Percentiles rank a stretch among this genome's conserved stretches.
Evolutionary conservation across 2,797 vertebrate genomes (phyloP).

Genomic region (Sternarchorhynchus goeldii): DNA sequence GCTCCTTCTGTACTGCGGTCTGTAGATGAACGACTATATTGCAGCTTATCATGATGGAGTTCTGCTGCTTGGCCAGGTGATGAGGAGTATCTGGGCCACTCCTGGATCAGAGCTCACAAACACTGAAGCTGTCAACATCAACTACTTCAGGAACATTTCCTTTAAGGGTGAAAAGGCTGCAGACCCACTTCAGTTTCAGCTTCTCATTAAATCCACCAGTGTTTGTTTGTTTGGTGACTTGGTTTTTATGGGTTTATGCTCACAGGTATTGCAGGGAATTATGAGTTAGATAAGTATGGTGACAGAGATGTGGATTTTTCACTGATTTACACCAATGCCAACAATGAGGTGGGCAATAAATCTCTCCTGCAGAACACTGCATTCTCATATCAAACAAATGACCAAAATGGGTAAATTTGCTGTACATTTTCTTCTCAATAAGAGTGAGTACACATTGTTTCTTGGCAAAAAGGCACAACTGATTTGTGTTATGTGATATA

Average conservation of each 20-base stretch:
- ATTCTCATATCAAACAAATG: constrained; percentile 5
- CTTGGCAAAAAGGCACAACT: neutral
- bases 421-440: neutral
- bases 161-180: constrained; percentile 76
- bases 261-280: constrained; percentile 77
- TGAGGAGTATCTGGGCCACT: constrained; percentile 71
- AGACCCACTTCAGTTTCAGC: neutral
- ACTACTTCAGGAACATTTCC: constrained; percentile 80
- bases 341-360: constrained; percentile 73
- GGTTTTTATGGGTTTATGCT: constrained; percentile 17
- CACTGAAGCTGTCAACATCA: constrained; percentile 59
- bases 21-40: constrained; percentile 84
- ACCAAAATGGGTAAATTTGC: constrained; percentile 1
- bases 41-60: constrained; percentile 86
- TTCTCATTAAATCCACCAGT: neutral
- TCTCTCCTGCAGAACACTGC: neutral
- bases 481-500: constrained; percentile 19
- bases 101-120: constrained; percentile 23
- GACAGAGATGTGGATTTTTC: constrained; percentile 84
- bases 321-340: constrained; percentile 79
- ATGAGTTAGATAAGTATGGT: constrained; percentile 82
- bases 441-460: neutral
- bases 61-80: constrained; percentile 81
- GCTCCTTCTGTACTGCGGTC: constrained; percentile 29
- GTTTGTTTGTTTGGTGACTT: neutral